Base-by-base conservation (phyloP, 2,888 invertebrate species). In the Notodonta dromedarius region DNA sequence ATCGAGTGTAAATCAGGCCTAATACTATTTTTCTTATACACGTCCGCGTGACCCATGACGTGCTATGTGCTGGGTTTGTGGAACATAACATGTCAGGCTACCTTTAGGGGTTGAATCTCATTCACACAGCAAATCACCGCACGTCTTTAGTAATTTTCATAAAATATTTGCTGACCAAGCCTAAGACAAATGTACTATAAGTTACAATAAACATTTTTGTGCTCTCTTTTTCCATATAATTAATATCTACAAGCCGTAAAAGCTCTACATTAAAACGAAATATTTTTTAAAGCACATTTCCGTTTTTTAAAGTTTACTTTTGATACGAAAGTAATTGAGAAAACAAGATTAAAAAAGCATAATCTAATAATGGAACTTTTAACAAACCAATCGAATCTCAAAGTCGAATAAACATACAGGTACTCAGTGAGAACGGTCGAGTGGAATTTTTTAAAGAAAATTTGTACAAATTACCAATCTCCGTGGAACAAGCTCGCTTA, bases 381-480 rank as follows among this genome's bases (percentile, higher is more conserved):
- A 81, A 81, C 79, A 83, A 82, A 83, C 77, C 80, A 86, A 87
- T 90, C 79, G 78, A 83, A 86, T 89, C 76, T 70, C 67, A 70
- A 84, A 87, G 81, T 89, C 84, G 81, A 90, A 87, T 87, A 88
- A 91, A 91, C 84, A 89, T 82, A 46, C 58, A 74, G 78, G 85
- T 79, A 88, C 88, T 91, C 88, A 84, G 90, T 90, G 89, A 91
- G 88, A 83, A 89, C 89, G 89, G 85, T 70, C 86, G 83, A 67
- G 66, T 72, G 79, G 74, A 82, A 87, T 85, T 82, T 89, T 88
- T 83, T 81, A 85, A 88, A 89, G 88, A 89, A 89, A 88, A 88
- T 85, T 90, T 86, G 79, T 83, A 89, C 89, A 87, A 91, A 92
- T 92, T 92, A 89, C 88, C 87, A 85, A 86, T 87, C 84, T 83